Evolutionary conservation across 2,797 vertebrate species (phyloP).

Genomic region (Philypnodon macrostomus): DNA sequence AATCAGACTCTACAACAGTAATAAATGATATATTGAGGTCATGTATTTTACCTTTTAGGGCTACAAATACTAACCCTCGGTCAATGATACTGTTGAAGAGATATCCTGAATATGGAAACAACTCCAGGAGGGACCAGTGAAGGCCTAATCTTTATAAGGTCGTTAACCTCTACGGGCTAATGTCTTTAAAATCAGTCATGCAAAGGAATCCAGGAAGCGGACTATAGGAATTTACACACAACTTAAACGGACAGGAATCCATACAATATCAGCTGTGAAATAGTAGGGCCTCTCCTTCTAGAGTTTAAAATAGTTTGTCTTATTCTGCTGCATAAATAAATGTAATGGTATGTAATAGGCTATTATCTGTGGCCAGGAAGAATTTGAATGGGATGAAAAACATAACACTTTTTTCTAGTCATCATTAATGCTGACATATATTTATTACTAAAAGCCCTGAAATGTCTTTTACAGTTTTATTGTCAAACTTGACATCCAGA

Average conservation of each 20-base stretch:
- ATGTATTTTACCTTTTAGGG: no score
- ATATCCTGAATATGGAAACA: not conserved
- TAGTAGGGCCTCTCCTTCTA: not conserved
- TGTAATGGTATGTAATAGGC: no score
- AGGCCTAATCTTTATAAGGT: constrained; percentile 18
- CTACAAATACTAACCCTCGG: no score
- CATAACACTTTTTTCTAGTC: no score
- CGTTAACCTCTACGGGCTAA: constrained; percentile 22
- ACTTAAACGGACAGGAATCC: not conserved
- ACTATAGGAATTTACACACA: constrained; percentile 4
- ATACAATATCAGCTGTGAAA: not conserved
- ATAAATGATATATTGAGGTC: no score
- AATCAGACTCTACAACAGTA: constrained; percentile 1
- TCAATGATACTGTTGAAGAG: not conserved
- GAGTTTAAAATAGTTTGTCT: not conserved
- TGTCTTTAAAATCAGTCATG: constrained; percentile 21
- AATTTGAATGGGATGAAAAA: no score
- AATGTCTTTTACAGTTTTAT: not conserved
- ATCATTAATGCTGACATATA: no score
- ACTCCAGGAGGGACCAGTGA: not conserved
- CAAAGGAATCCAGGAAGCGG: not conserved
- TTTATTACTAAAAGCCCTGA: not conserved
- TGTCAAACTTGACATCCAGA: not conserved
- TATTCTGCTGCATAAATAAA: no score
- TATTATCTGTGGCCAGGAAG: no score